A percentile compares a stretch with the other conserved stretches of the same genome.
These are phyloP conservation scores for Bombus haemorrhoidalis DNA, from an alignment of 1,140 invertebrate genomes.

Conservation along the genomic window DNA sequence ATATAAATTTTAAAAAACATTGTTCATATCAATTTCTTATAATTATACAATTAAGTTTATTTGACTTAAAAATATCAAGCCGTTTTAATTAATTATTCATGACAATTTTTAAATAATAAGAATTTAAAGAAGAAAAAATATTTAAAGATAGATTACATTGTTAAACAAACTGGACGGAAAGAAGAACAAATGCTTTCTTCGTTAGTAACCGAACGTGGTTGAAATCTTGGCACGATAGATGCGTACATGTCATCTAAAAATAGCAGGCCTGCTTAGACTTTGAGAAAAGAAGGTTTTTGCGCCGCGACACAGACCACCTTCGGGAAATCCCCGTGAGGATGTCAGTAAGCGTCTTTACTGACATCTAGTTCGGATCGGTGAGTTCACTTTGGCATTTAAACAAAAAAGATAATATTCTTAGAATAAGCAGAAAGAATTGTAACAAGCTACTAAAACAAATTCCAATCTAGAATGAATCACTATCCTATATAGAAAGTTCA, in stretches of 20 bases:
- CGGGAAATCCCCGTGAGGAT: slow-evolving; percentile 56
- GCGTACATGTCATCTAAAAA: slow-evolving; percentile 59
- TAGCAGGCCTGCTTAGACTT: slow-evolving; percentile 56
- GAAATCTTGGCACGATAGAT: slow-evolving; percentile 53
- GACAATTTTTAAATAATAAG: background rate
- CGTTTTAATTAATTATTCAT: background rate
- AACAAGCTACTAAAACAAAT: background rate
- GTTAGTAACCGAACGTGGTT: slow-evolving; percentile 11
- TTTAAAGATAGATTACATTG: background rate
- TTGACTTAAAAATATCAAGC: background rate
- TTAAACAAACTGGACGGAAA: background rate
- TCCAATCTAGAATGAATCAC: background rate
- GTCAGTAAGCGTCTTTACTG: slow-evolving; percentile 9
- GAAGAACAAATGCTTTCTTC: background rate
- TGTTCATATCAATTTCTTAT: background rate
- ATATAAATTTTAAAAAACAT: background rate
- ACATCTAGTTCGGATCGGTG: background rate
- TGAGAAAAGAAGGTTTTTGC: slow-evolving; percentile 62
- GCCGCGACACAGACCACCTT: slow-evolving; percentile 43
- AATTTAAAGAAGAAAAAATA: background rate
- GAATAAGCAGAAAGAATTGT: background rate
- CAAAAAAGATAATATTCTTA: background rate
- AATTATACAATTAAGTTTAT: background rate
- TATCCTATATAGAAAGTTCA: background rate
- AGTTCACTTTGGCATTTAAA: slow-evolving; percentile 16